Evolutionary conservation across 2,113 vertebrate genomes (phyloP).

Genomic region (Tetraodon nigroviridis): DNA sequence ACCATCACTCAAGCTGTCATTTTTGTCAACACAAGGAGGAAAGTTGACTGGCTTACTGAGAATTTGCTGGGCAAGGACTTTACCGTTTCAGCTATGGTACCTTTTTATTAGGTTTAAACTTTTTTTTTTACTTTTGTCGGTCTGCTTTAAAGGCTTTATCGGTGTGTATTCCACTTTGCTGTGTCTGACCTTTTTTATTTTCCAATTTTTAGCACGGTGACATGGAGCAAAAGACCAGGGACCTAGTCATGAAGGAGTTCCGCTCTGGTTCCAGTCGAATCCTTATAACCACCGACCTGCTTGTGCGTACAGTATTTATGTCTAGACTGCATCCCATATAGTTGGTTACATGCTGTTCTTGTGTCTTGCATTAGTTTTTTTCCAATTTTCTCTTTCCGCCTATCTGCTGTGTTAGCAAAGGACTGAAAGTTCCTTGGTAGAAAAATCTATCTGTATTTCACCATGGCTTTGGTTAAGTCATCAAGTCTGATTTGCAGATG

Average conservation of each 20-base stretch:
- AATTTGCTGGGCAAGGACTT: constrained; percentile 98
- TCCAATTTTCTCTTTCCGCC: constrained; percentile 72
- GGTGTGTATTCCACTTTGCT: no score
- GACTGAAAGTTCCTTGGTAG: constrained; percentile 70
- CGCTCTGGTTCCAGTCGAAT: constrained; percentile 93
- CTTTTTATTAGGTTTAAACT: constrained; percentile 12
- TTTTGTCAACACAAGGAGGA: constrained; percentile 97
- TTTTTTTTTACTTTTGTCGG: no score
- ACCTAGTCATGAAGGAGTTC: constrained; percentile 98
- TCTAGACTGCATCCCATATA: constrained; percentile 7
- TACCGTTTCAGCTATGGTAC: constrained; percentile 95
- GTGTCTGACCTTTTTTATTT: neutral
- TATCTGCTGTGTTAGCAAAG: constrained; percentile 59
- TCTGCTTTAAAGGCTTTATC: no score
- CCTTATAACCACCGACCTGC: constrained; percentile 95
- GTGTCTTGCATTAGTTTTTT: neutral
- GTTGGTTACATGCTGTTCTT: no score
- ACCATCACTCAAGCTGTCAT: constrained; percentile 99
- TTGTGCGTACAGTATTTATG: constrained; percentile 75
- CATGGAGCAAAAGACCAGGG: constrained; percentile 98
- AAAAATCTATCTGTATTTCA: constrained; percentile 65
- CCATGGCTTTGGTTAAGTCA: constrained; percentile 51
- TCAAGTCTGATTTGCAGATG: constrained; percentile 59
- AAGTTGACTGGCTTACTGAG: constrained; percentile 98
- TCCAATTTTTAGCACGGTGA: constrained; percentile 84